Conservation (phyloP, 2,113 vertebrate species). For the Microcebus ravelobensis region DNA sequence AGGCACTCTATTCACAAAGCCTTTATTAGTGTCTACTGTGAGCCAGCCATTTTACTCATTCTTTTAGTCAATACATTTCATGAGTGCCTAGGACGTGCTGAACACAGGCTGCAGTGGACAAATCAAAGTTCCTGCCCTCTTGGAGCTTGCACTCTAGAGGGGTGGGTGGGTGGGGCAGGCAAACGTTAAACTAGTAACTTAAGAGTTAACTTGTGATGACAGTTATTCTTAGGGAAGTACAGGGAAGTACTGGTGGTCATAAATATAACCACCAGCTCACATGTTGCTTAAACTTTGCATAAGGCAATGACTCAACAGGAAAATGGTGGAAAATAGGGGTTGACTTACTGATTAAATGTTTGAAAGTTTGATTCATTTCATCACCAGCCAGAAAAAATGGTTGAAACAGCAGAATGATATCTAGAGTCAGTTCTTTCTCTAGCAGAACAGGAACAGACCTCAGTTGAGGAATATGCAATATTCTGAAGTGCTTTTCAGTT, state of each 20-base stretch:
- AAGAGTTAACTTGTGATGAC: background rate
- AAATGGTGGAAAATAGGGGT: background rate
- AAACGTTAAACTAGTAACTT: background rate
- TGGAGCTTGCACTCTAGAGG: background rate
- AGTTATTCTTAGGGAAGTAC: background rate
- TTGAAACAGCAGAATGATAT: background rate
- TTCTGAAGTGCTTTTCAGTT: background rate
- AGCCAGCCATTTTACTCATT: background rate
- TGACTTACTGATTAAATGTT: background rate
- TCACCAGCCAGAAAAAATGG: background rate
- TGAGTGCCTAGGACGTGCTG: background rate
- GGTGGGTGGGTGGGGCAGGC: background rate
- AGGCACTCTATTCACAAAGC: background rate
- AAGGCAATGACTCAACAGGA: background rate
- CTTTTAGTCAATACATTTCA: background rate
- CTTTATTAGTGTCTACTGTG: background rate
- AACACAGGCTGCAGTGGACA: background rate
- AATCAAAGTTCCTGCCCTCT: background rate
- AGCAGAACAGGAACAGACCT: slow-evolving; percentile 11
- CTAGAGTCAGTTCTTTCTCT: background rate
- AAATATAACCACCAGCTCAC: background rate
- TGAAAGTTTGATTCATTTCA: background rate
- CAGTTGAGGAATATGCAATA: background rate
- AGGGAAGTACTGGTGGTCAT: too few species aligned
- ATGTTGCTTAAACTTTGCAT: background rate